phyloP scores from a whole-genome alignment of 2,113 vertebrate genomes.

The Brachypodius melanocephalos region DNA sequence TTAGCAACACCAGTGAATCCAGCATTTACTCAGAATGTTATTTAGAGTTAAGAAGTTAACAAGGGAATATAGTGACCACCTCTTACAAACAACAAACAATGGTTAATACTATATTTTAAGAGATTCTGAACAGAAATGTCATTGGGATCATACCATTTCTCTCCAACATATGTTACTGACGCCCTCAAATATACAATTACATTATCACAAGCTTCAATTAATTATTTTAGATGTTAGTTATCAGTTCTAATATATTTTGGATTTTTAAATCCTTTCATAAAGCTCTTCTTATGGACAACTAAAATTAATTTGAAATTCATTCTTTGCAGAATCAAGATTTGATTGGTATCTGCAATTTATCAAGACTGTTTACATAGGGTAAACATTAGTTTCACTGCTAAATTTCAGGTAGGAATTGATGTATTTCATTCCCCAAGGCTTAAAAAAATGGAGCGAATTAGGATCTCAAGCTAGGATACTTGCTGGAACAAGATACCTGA shows the following conservation, averaged over 20 bases:
- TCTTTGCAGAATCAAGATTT: constrained; percentile 34
- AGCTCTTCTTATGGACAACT: background rate
- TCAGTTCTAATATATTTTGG: background rate
- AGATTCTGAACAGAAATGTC: background rate
- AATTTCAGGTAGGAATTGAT: background rate
- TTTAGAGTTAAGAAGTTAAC: background rate
- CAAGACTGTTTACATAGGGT: background rate
- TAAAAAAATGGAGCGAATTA: background rate
- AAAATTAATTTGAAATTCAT: background rate
- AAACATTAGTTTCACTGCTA: background rate
- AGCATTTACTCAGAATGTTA: background rate
- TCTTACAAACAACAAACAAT: background rate
- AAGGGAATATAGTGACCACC: background rate
- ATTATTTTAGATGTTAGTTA: background rate
- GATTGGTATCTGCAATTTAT: background rate
- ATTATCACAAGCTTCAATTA: background rate
- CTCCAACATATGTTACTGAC: background rate
- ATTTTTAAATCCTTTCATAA: background rate
- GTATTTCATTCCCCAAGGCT: background rate
- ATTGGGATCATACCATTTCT: background rate
- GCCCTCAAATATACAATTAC: background rate
- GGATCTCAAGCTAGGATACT: background rate
- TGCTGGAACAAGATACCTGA: background rate
- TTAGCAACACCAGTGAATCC: background rate
- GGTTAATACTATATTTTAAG: background rate